Evolutionary conservation across 2,797 vertebrate genomes (phyloP), one percentile per base, ranked within the genome.

Genomic region (Yasuhikotakia modesta): DNA sequence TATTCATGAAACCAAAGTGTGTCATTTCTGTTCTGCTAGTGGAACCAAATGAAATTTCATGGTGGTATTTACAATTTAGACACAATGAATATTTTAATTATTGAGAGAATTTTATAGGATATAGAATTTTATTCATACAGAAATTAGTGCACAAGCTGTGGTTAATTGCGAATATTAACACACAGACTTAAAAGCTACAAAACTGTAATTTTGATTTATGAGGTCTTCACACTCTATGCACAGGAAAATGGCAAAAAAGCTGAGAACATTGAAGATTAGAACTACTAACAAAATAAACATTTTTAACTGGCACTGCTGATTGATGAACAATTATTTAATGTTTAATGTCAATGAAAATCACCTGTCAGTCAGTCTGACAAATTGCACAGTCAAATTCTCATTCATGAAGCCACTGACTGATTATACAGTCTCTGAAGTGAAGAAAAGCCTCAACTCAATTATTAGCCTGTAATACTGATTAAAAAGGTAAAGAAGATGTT

Each of bases 251-350:
- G 19, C 55, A 16, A 5, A 27, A 5, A 30, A 27, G 24, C 30
- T 13, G 27, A 27, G 21, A 24, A 14, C 46, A 13, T 48, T 8
- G 17, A 22, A 35, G 68, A 70, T 35, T 35, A 35, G 32, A 35
- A 43, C 58, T 8, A 55, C 19, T 22, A 4, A 45, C 30, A 63
- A 30, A 63, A 39, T 32, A 52, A 24, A 69, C 21, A 32, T 32
- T 27, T 30, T 60, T 6, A 7, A 30, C 50, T 19, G 5, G 24
- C 61, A 19, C 45, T 52, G 58, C 10, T 70, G 52, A 78, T 35
- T 30, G 71, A 52, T 67, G 13, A 58, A n/a, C 52, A 52, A 32
- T 77, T 75, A 76, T 72, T 73, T 21, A 45, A 24, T 22, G 52
- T 21, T 53, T 61, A 30, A 48, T 76, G 50, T 70, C 43, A 70